These are phyloP conservation scores for Lochmaea capreae DNA, from an alignment of 2,888 invertebrate genomes.

Conservation along the genomic window DNA sequence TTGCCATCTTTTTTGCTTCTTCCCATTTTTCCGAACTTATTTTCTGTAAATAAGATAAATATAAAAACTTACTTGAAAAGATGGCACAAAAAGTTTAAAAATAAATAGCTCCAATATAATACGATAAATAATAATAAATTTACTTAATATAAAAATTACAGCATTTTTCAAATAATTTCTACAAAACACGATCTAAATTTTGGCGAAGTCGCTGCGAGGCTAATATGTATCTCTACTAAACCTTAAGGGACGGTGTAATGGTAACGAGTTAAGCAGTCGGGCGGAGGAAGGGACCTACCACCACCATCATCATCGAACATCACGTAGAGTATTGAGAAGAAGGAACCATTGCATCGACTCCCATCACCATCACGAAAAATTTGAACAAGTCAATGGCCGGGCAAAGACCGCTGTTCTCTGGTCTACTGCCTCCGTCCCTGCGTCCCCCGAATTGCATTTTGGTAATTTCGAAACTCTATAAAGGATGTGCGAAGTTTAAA, in stretches of 20 bases:
- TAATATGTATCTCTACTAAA: neutral
- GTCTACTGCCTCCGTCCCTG: conserved; percentile 41
- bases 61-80: too few species aligned
- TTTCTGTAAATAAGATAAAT: too few species aligned
- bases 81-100: too few species aligned
- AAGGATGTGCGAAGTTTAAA: conserved; percentile 25
- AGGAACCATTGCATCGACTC: conserved; percentile 29
- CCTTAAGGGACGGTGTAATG: conserved; percentile 16
- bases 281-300: neutral
- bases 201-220: neutral
- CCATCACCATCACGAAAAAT: conserved; percentile 38
- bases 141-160: too few species aligned
- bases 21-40: too few species aligned
- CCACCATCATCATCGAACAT: conserved; percentile 10
- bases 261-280: neutral
- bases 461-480: conserved; percentile 25
- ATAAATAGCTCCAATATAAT: too few species aligned
- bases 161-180: too few species aligned
- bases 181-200: neutral
- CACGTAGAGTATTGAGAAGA: conserved; percentile 27
- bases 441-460: conserved; percentile 31
- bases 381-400: conserved; percentile 64
- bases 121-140: too few species aligned
- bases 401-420: conserved; percentile 58
- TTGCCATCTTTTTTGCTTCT: too few species aligned